Conservation (phyloP, 1,140 invertebrate species). For the Trichogramma pretiosum region DNA sequence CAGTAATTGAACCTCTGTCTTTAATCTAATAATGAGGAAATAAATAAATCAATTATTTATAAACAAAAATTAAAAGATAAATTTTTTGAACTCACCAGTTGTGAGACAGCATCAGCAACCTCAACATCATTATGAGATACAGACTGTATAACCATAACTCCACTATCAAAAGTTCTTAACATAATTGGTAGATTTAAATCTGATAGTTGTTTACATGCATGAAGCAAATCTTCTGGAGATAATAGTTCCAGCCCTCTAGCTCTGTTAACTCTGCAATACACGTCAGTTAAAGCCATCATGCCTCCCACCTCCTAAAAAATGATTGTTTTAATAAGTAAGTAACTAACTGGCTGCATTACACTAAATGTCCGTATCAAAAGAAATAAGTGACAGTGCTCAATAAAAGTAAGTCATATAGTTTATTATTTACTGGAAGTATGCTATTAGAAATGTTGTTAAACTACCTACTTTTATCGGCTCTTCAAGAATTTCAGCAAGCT, state of each 20-base stretch:
- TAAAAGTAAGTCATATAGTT: not conserved
- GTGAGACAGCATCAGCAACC: slow-evolving; percentile 61
- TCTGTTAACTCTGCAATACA: slow-evolving; percentile 91
- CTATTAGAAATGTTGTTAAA: no score
- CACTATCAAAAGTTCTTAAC: slow-evolving; percentile 78
- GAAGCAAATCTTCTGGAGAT: slow-evolving; percentile 90
- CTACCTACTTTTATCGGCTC: slow-evolving; percentile 66
- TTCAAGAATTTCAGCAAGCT: slow-evolving; percentile 75
- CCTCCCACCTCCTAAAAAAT: slow-evolving; percentile 75
- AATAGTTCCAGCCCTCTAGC: slow-evolving; percentile 80
- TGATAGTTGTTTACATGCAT: slow-evolving; percentile 67
- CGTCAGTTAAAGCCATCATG: slow-evolving; percentile 93
- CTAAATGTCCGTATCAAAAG: no score
- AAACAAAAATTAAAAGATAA: slow-evolving; percentile 13
- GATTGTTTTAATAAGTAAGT: no score
- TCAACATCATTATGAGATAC: slow-evolving; percentile 68
- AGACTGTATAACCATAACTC: slow-evolving; percentile 81
- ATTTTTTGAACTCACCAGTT: slow-evolving; percentile 51
- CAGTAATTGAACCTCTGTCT: slow-evolving; percentile 63
- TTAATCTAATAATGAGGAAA: slow-evolving; percentile 57
- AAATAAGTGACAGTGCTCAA: no score
- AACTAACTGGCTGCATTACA: not conserved
- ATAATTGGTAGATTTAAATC: slow-evolving; percentile 64
- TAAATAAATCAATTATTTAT: no score
- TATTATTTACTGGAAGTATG: no score